Evolutionary conservation across 2,888 invertebrate species (phyloP), one percentile per base, ranked within the genome.

Genomic region (Chydorus sphaericus): DNA sequence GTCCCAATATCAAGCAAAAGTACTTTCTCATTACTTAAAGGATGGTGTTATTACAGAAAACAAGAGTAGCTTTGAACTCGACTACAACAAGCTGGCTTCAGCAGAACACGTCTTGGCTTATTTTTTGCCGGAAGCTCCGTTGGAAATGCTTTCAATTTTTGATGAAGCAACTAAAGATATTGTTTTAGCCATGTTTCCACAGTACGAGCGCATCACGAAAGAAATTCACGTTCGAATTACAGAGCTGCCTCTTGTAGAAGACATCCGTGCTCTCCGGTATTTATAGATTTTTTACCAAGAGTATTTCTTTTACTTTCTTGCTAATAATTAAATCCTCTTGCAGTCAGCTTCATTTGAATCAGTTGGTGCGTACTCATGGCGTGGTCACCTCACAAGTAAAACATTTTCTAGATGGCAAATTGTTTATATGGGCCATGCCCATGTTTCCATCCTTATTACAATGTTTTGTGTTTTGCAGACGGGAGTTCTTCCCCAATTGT

Each of bases 111-210:
- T 91, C 1, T 73, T 98, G 49, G 96, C 96, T 0, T 97, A 91
- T 70, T 98, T 99, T 69, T 68, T 98, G 52, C 97, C 97, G 0
- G 97, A 98, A 70, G 97, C 97, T 0, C 98, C 98, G 0, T 80
- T 85, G 61, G 93, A 96, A 73, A 91, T 97, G 86, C 72, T 97
- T n/a, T 83, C 86, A 68, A 91, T 94, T 61, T 92, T 97, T 68
- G 91, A 96, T 70, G 85, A 89, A 71, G 91, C 92, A 0, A 88
- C 89, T n/a, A 89, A 87, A 68, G 85, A 86, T 54, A 82, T 97
- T 61, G 96, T 97, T 0, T 72, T 96, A 18, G 83, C 84, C 58
- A 87, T 94, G 71, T 98, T 90, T 66, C 96, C 98, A 0, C 89
- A 91, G 65, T 99, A 99, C 67, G 89, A 90, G 63, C 77, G 94